Base-by-base conservation (phyloP, 2,113 vertebrate genomes). In the Hydrolagus affinis region DNA sequence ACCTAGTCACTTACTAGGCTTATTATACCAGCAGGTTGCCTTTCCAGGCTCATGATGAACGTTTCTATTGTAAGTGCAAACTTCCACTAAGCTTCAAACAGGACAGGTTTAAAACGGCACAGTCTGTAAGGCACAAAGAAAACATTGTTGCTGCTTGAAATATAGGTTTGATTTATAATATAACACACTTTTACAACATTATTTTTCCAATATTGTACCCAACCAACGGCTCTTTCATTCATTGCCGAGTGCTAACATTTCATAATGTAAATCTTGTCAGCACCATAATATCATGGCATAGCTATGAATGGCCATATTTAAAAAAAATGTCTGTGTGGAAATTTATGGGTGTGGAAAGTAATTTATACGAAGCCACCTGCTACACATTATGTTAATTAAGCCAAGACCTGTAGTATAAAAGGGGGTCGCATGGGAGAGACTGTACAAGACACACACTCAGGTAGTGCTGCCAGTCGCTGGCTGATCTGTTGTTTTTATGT, bases 231-330 rank as follows among this genome's bases (percentile, higher is more conserved):
- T 74, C 30, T 9, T 44, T 74, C 17, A 71, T 14, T 72, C 56
- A 11, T 44, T 44, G 44, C 44, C 44, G 44, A 75, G 73, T 56
- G 73, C 8, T 11, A 75, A 4, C 17, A 75, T 75, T 75, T 57
- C 73, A 75, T 75, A 10, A 75, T 32, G 32, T 75, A 75, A 75
- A 75, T 75, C 73, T 10, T 75, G 15, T 75, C 56, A 57, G n/a
- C 44, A 6, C 44, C 6, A 6, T 44, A 44, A 44, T 44, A 44
- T 44, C 44, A 44, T 44, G 44, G 44, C 44, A 44, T 44, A 44
- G 2, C 44, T 44, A 44, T 44, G 44, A 44, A 44, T 21, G 21
- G 15, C 21, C 19, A 11, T 56, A 73, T 73, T 73, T 32, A 2
- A 73, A 73, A 72, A 72, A 32, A 72, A 30, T 25, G 4, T 44